Evolutionary conservation across 2,888 invertebrate genomes (phyloP).

Genomic region (Epinotia demarniana): DNA sequence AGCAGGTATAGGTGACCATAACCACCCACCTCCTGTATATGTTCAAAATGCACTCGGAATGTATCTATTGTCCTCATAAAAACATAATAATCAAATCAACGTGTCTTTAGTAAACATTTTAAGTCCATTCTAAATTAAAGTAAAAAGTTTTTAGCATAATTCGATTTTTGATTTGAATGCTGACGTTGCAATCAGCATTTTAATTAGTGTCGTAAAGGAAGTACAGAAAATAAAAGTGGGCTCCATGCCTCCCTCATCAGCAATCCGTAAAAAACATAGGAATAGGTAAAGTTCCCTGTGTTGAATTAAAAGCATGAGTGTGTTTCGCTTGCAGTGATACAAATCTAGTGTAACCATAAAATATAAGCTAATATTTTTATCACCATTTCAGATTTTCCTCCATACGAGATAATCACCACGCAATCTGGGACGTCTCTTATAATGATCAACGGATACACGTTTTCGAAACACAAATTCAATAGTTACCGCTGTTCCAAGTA

Average conservation of each 20-base stretch:
- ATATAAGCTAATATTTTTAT: neutral
- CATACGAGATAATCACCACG: conserved; percentile 15
- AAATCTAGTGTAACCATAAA: neutral
- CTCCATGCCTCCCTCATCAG: too few species aligned
- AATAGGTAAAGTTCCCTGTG: neutral
- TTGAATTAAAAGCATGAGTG: neutral
- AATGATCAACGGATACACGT: conserved; percentile 18
- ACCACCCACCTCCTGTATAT: neutral
- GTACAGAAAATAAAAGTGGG: too few species aligned
- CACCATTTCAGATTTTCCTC: conserved; percentile 2
- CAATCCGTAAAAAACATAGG: too few species aligned
- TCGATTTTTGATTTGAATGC: too few species aligned
- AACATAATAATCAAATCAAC: neutral
- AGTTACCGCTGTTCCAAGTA: conserved; percentile 23
- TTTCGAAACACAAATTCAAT: conserved; percentile 11
- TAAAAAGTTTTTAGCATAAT: too few species aligned
- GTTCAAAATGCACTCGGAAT: neutral
- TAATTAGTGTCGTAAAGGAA: too few species aligned
- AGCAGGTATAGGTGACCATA: neutral
- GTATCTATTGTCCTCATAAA: neutral
- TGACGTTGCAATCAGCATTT: too few species aligned
- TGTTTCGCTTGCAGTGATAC: neutral
- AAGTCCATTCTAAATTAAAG: too few species aligned
- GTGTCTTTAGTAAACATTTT: too few species aligned
- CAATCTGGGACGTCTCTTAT: conserved; percentile 7